Evolutionary conservation across 2,797 vertebrate genomes (phyloP), one percentile per base, ranked within the genome.

Genomic region (Buceros bicornis): DNA sequence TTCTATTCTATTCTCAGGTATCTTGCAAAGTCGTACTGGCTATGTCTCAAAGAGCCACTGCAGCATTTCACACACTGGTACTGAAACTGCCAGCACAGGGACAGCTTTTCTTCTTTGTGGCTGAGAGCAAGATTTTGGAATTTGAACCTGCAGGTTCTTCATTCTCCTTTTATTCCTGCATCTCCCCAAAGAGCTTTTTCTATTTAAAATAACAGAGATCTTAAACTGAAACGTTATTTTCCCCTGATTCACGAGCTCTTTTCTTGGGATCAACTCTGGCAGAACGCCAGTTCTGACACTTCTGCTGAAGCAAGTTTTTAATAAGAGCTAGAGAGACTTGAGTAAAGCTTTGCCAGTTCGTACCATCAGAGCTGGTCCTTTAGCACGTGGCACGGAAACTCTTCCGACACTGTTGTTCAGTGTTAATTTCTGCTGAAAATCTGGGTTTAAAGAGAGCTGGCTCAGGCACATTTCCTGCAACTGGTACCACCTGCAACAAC

Each of bases 1-100:
- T 22, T 87, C 72, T 45, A 16, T 42, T 47, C 74, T 65, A 16
- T 42, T 47, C 74, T 62, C 93, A 97, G 90, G 87, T 95, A 66
- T 51, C 87, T 45, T 29, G 37, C 26, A 67, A n/a, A 62, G 54
- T 26, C 18, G 26, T 16, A 22, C 43, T 37, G 71, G 28, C 57
- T 56, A 5, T 37, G 47, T 22, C 76, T 87, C 76, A 33, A 43
- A 21, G 1, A 78, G 60, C 42, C 58, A 37, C 73, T 13, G 76
- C 51, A 78, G 54, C 40, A 19, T 40, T 86, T 56, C 40, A 54
- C 1, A 2, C 53, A 11, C n/a, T 15, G 43, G 25, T 42, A 70
- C 42, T 58, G 33, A 72, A 78, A 65, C 35, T 3, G 42, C n/a
- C 64, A 35, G 47, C 20, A 17, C 0, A 1, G 13, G 50, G 28